Evolutionary conservation across 2,797 vertebrate genomes (phyloP).

Genomic region (Hoplostethus atlanticus): DNA sequence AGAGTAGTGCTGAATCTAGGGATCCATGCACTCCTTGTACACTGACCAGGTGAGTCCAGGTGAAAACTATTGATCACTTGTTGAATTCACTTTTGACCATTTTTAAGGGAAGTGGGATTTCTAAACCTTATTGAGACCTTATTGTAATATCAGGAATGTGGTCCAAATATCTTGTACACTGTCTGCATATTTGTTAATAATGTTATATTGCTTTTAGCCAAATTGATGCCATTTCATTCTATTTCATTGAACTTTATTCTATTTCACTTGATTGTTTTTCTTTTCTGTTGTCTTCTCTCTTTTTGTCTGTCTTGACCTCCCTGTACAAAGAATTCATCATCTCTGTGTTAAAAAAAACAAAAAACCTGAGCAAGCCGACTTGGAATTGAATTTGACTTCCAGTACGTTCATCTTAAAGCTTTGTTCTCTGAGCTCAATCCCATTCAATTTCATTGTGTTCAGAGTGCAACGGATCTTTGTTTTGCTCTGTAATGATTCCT

Average conservation of each 20-base stretch:
- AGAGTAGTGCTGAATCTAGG: too few species aligned
- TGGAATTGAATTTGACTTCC: slow-evolving; percentile 8
- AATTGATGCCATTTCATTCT: neutral
- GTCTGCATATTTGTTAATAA: neutral
- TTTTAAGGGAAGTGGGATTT: neutral
- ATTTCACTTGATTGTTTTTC: neutral
- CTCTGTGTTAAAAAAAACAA: neutral
- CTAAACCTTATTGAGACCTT: neutral
- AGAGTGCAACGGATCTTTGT: slow-evolving; percentile 6
- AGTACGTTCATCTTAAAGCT: neutral
- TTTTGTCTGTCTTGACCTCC: neutral
- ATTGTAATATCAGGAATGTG: neutral
- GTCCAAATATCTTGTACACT: neutral
- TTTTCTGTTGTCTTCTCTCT: neutral
- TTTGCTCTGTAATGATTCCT: slow-evolving; percentile 2
- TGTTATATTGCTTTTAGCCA: neutral
- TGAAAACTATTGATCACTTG: neutral
- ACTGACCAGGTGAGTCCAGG: neutral
- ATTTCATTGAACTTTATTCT: neutral
- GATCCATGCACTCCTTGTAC: too few species aligned
- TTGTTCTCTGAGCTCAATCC: neutral
- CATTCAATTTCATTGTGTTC: neutral
- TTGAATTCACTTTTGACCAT: neutral
- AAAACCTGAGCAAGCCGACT: neutral
- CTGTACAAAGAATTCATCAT: slow-evolving; percentile 3